Base-by-base conservation (phyloP, 2,888 invertebrate genomes). In the Ennomos erosarius region DNA sequence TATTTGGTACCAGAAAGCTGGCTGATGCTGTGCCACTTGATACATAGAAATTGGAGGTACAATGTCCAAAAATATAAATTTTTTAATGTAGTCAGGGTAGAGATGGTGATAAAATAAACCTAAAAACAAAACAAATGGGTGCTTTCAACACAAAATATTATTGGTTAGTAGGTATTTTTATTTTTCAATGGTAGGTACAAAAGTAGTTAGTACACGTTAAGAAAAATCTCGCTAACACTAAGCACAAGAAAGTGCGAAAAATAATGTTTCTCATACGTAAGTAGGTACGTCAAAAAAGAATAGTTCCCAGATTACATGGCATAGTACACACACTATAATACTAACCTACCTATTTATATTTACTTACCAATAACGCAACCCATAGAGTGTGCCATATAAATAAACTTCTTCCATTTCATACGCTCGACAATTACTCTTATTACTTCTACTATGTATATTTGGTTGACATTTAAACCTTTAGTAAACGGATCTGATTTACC, bases 11-110 rank as follows among this genome's bases (percentile, higher is more conserved):
- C 80, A 82, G 0, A 62, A 9, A 0, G 12, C 10, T 0, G 60
- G 67, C 1, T 66, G 66, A 42, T 79, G 39, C 9, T 75, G 68
- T 0, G 69, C 16, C 44, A 69, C 75, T 57, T 78, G 78, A 57
- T 81, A 81, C n/a, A 63, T 42, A 0, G 75, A 9, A 9, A 83
- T 1, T 0, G 81, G 72, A 0, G 71, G 67, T 6, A 58, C 62
- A 0, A 81, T 79, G 40, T 89, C 89, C 8, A 71, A 79, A 76
- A 75, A 85, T 77, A 85, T 85, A 89, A 79, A 89, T 77, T 64
- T 93, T 75, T 67, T 78, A 74, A 79, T 93, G 86, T 79, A 90
- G 84, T 53, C 94, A 70, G 79, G 94, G 85, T 73, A 93, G 54
- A 85, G 84, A 81, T 68, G 70, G 52, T 88, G 82, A 68, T 84